These are phyloP conservation scores for Riparia riparia DNA, from an alignment of 2,113 vertebrate genomes.

Conservation along the genomic window DNA sequence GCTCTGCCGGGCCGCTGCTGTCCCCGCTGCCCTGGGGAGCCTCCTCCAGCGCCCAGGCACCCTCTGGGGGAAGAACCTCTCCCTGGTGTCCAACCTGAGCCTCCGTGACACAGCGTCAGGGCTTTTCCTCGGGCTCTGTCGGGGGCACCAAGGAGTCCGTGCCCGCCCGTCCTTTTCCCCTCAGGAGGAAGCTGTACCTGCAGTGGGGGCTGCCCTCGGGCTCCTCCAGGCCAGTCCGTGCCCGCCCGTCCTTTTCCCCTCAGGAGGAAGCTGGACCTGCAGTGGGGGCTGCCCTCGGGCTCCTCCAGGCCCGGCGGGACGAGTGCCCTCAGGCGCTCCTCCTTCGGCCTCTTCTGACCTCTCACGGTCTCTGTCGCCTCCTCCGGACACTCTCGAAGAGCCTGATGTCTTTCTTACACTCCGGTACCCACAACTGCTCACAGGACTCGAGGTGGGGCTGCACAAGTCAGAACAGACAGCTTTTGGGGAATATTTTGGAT, in stretches of 20 bases:
- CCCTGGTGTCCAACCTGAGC: accelerated
- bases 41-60: neutral
- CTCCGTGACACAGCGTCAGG: neutral
- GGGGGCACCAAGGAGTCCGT: neutral
- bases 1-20: neutral
- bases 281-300: accelerated
- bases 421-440: neutral
- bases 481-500: neutral
- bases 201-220: accelerated
- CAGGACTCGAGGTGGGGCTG: neutral
- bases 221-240: neutral
- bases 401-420: accelerated
- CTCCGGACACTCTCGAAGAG: accelerated
- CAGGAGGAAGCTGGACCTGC: neutral
- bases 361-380: no score
- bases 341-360: accelerated
- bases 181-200: neutral
- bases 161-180: neutral
- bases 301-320: no score
- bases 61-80: neutral
- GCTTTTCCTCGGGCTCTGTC: neutral
- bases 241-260: neutral
- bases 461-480: neutral
- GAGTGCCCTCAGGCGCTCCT: neutral
- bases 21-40: neutral